Base-by-base conservation (phyloP, 2,113 vertebrate genomes). In the Esox niger region DNA sequence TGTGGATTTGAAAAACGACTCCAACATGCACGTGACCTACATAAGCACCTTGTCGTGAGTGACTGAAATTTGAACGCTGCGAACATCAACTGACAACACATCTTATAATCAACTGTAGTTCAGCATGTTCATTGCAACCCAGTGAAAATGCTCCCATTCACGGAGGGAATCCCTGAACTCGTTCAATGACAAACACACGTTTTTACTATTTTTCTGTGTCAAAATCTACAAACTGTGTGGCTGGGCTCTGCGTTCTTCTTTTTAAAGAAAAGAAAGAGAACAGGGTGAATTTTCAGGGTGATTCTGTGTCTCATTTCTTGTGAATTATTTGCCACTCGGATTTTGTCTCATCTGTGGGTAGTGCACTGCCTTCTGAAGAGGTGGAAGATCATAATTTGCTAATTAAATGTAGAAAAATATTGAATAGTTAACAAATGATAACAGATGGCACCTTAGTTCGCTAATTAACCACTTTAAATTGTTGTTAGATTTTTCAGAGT, bases 391-490 rank as follows among this genome's bases (percentile, higher is more conserved):
- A 31, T 31, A 62, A 31, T 72, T 75, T 70, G 13, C 38, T 62
- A 30, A 69, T 75, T 60, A 31, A 73, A 62, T 66, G 46, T 75
- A 66, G 21, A 55, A 73, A 64, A 68, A 60, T 30, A 73, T 59
- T 27, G 25, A 69, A 67, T 71, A 68, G 76, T 61, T 73, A 76
- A 73, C 62, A 74, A 67, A 57, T 62, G 47, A 64, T 32, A 66
- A 49, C 62, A 67, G 15, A 64, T 68, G 46, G 79, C 79, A 82
- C 73, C 70, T 35, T 33, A 75, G 63, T 43, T 68, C 58, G 55
- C 65, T 76, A 62, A 75, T 64, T 73, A 78, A 80, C 77, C 72
- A 68, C 69, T 80, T 77, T 47, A 76, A 59, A 68, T 68, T 35
- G 35, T 62, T 58, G 6, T 46, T 78, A 38, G 77, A 33, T 76